Evolutionary conservation across 2,888 invertebrate species (phyloP).

Genomic region (Ctena decussata): DNA sequence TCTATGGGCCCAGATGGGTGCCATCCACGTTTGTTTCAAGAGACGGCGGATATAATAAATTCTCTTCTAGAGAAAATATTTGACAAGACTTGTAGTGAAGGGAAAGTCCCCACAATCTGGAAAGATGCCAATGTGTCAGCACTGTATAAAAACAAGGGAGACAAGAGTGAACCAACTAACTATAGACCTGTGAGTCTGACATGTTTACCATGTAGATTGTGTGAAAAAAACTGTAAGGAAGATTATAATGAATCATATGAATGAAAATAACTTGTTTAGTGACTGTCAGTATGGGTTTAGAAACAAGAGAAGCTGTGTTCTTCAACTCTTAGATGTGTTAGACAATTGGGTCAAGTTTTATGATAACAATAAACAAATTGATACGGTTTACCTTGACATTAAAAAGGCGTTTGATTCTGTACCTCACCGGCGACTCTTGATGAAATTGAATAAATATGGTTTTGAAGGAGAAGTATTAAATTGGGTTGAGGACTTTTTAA

Average conservation of each 20-base stretch:
- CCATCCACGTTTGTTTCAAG: neutral
- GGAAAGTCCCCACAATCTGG: neutral
- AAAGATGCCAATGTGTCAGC: conserved; percentile 10
- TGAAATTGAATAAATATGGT: no score
- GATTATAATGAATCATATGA: neutral
- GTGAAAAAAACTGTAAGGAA: neutral
- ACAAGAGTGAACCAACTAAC: neutral
- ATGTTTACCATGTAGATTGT: neutral
- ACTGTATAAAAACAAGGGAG: conserved; percentile 8
- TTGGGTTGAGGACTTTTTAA: neutral
- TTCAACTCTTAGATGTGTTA: no score
- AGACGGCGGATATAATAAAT: neutral
- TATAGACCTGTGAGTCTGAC: no score
- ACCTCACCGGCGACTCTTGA: no score
- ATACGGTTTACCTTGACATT: no score
- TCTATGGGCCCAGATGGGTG: no score
- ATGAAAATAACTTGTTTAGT: no score
- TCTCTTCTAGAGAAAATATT: neutral
- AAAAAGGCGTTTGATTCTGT: no score
- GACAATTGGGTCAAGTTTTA: no score
- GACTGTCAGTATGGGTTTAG: no score
- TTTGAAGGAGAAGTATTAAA: neutral
- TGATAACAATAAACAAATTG: no score
- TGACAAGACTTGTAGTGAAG: neutral
- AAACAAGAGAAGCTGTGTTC: no score